Base-by-base conservation (phyloP, 2,113 vertebrate genomes). In the Thinocorus orbignyianus region DNA sequence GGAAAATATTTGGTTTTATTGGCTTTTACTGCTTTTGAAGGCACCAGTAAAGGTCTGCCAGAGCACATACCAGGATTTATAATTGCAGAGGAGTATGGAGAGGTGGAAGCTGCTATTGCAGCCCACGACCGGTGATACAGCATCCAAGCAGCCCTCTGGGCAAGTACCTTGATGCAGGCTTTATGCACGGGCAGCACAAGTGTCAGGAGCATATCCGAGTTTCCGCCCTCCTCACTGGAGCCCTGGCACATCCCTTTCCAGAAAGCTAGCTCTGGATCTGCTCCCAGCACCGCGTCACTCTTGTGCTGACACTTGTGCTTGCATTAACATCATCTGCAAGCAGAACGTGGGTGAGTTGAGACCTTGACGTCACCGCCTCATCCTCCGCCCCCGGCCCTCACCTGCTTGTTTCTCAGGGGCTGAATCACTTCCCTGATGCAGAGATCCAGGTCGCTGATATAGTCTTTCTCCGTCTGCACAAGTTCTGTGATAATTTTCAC, bases 391-490 rank as follows among this genome's bases (percentile, higher is more conserved):
- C 60, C 4, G 0, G 81, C 9, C 1, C 96, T 98, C 98, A 99
- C 99, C 99, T 99, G 98, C 76, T 98, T 94, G 48, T 97, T 98
- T 87, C 98, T 98, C 52, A 99, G 97, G 39, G 99, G 99, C 90
- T 98, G 98, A 74, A 99, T 98, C 92, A 99, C 99, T 90, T 99
- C 98, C 93, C 91, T 98, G 90, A 99, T 98, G 84, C 99, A 99
- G 87, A 99, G 98, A 91, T 99, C 98, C 97, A 99, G 93, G 66
- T 99, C 98, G 0, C 92, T 98, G 93, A 99, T 97, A 79, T 98
- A 99, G 94, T 99, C 99, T 77, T 96, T 99, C 86, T 99, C 99
- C 0, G 99, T 99, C 98, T 99, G 99, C 55, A 99, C 86, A 37
- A 99, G 98, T 93, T 99, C 99, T 88, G 98, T 78, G 3, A 99